Conservation (phyloP, 2,888 invertebrate species). For the Papilio protenor region DNA sequence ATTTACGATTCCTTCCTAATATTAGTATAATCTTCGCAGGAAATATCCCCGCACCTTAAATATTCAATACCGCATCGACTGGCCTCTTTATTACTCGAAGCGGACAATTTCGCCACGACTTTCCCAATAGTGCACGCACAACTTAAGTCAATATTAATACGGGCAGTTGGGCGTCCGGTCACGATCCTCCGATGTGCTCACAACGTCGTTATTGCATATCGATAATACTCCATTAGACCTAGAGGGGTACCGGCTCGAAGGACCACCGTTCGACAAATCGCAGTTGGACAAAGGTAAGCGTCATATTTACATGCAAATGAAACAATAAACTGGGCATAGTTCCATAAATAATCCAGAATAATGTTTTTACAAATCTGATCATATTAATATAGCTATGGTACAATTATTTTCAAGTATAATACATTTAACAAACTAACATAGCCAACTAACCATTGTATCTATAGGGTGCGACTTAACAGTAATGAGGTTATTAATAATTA, state of each 20-base stretch:
- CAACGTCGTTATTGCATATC: constrained; percentile 47
- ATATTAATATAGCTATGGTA: neutral
- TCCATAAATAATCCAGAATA: neutral
- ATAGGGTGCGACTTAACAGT: neutral
- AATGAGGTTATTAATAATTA: constrained; percentile 2
- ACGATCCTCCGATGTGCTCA: constrained; percentile 43
- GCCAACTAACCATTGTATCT: neutral
- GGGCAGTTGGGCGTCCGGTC: constrained; percentile 44
- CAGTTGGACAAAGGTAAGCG: neutral
- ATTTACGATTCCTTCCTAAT: constrained; percentile 5
- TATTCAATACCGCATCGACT: constrained; percentile 32
- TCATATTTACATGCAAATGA: neutral
- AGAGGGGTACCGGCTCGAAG: constrained; percentile 1
- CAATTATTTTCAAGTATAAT: neutral
- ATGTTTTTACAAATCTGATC: neutral
- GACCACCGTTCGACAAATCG: constrained; percentile 9
- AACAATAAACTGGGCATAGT: neutral
- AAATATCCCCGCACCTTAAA: constrained; percentile 20
- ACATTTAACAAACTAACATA: neutral
- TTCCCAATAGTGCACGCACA: constrained; percentile 41
- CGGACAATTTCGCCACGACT: constrained; percentile 41
- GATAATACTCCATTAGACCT: constrained; percentile 41
- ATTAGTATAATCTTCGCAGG: neutral
- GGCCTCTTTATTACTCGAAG: constrained; percentile 41
- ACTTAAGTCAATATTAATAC: constrained; percentile 42